A percentile compares a stretch with the other conserved stretches of the same genome.
Conservation (phyloP, 2,888 invertebrate genomes). For the Chrysotoxum bicinctum region DNA sequence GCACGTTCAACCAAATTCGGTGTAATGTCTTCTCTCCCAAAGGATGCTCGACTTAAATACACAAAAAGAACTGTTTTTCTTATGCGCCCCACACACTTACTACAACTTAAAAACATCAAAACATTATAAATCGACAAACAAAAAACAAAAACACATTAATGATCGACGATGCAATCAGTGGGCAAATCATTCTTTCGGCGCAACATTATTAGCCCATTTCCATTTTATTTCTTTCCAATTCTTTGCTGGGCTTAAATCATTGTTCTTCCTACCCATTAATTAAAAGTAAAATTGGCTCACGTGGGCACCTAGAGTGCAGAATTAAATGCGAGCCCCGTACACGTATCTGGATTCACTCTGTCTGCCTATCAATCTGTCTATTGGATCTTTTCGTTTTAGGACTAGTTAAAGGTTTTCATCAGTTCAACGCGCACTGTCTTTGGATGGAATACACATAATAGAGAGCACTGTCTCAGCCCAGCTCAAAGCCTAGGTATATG, state of each 20-base stretch:
- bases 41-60: conserved; percentile 63
- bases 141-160: conserved; percentile 45
- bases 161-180: conserved; percentile 56
- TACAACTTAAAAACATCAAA: conserved; percentile 17
- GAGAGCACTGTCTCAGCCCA: background rate
- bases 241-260: conserved; percentile 42
- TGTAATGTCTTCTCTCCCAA: conserved; percentile 43
- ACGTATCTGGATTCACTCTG: conserved; percentile 21
- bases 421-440: conserved; percentile 1
- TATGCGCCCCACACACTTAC: conserved; percentile 43
- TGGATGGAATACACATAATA: background rate
- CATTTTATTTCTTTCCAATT: conserved; percentile 46
- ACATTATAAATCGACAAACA: conserved; percentile 29
- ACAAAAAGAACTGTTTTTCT: conserved; percentile 52
- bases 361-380: conserved; percentile 46
- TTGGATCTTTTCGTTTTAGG: conserved; percentile 43
- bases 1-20: conserved; percentile 53
- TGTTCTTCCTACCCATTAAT: conserved; percentile 72
- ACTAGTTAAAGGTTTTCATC: conserved; percentile 34
- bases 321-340: conserved; percentile 31
- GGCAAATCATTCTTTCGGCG: conserved; percentile 40
- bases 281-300: conserved; percentile 65
- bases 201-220: conserved; percentile 63
- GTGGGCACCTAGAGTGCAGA: conserved; percentile 52
- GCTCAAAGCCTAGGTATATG: background rate